These are phyloP conservation scores for Chlorops oryzae DNA, from an alignment of 1,140 invertebrate genomes.

Conservation along the genomic window DNA sequence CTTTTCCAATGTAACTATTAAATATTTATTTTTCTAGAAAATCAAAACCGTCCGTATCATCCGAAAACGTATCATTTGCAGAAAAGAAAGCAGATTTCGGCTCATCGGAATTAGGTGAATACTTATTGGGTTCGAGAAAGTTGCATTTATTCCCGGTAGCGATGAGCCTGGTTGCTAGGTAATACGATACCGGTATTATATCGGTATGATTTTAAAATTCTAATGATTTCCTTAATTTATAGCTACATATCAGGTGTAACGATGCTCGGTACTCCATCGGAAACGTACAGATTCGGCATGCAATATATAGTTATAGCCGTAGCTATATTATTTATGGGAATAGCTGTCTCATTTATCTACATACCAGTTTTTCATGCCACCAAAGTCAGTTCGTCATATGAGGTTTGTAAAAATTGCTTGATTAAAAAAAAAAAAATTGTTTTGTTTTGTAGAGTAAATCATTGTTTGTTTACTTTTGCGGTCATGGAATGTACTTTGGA, in stretches of 20 bases:
- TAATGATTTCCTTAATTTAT: slow-evolving; percentile 19
- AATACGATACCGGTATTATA: slow-evolving; percentile 22
- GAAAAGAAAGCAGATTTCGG: slow-evolving; percentile 34
- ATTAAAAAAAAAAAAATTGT: no score
- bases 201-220: slow-evolving; percentile 2
- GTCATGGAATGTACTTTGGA: no score
- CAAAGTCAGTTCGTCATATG: slow-evolving; percentile 73
- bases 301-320: slow-evolving; percentile 73
- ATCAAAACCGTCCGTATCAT: slow-evolving; percentile 12
- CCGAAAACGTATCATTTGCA: slow-evolving; percentile 11
- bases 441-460: no score
- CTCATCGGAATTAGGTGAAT: slow-evolving; percentile 55
- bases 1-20: neutral
- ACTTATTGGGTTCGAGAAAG: slow-evolving; percentile 64
- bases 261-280: slow-evolving; percentile 78
- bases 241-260: slow-evolving; percentile 87
- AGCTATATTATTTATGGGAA: slow-evolving; percentile 59
- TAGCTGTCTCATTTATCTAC: slow-evolving; percentile 65
- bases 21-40: no score
- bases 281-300: slow-evolving; percentile 80
- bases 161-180: slow-evolving; percentile 78
- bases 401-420: slow-evolving; percentile 58
- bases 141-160: slow-evolving; percentile 72
- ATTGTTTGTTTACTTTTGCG: no score
- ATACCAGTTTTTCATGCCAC: slow-evolving; percentile 77